Base-by-base conservation (phyloP, 2,797 vertebrate genomes). In the Gila robusta region DNA sequence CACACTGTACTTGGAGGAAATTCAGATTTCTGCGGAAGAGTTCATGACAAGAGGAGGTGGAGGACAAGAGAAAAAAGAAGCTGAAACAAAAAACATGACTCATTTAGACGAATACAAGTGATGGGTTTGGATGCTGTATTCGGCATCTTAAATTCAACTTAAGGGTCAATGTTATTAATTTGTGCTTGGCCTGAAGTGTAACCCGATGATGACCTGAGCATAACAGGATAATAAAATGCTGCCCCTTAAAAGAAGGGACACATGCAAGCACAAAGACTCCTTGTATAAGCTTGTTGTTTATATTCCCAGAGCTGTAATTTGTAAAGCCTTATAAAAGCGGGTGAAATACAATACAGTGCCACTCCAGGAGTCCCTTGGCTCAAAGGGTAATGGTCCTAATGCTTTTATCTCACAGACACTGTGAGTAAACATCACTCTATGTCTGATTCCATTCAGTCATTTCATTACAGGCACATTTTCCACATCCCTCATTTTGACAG, bases 321-420 rank as follows among this genome's bases (percentile, higher is more conserved):
- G 89, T 91, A 91, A 88, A 88, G 88, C 81, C 90, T 90, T 91
- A 91, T 89, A 89, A 89, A 91, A 90, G 86, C 39, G 19, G 84
- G 32, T 28, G 89, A 89, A 91, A 91, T 86, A 81, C 87, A 91
- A 90, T 90, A 90, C 88, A 89, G 88, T 87, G 87, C 86, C 89
- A 89, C 84, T 89, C 81, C 82, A 88, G 88, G 81, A 89, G 87
- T 86, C 88, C 85, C 85, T 85, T 83, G 82, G 83, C 87, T 86
- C 54, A 81, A 72, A 88, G 73, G 71, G 90, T 90, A 92, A 92
- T 91, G 89, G 89, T 84, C 87, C 88, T 91, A 91, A 90, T 89
- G 89, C 90, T 90, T 92, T 91, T 91, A 91, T 92, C 90, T 91
- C 80, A 54, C 83, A 91, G 90, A 91, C 88, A 72, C 86, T 88